Evolutionary conservation across 2,797 vertebrate species (phyloP), one percentile per base, ranked within the genome.

Genomic region (Molossus alvarezi): DNA sequence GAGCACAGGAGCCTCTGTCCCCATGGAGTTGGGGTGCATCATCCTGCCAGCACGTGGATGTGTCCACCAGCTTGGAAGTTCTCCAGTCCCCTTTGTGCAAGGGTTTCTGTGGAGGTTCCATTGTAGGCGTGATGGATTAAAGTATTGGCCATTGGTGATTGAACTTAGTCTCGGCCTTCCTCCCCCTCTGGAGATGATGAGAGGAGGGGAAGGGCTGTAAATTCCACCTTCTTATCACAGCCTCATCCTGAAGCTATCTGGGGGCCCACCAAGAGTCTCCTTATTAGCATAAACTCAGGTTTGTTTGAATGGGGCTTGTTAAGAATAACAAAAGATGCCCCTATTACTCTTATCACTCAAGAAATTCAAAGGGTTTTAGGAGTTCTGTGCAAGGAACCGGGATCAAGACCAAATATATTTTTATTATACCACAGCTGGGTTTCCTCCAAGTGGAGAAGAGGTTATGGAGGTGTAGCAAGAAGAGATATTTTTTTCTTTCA

Each of bases 241-340:
- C 51, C n/a, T 7, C 17, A 58, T 51, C 51, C 17, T 27, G 17
- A 62, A 73, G 57, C 15, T 95, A 13, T 69, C 62, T 67, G 60
- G 33, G 45, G n/a, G 0, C 2, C 21, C 21, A 10, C 6, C 25
- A 53, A 6, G 23, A 67, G 20, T 84, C 20, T 67, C n/a, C 5
- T 83, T 90, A 29, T 64, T 58, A 79, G 23, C 20, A 72, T 25
- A 45, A 80, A 73, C 33, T 69, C 55, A 73, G 65, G 13, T 65
- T 18, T 41, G 18, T 67, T 82, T 90, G 76, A 84, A 95, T 93
- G 73, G 6, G 33, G 25, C 85, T 76, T 84, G 15, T 91, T 83
- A 53, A 20, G 18, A 83, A 45, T 79, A 90, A 81, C 62, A 64
- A 76, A 91, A 60, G 41, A 51, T 20, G 25, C 2, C 60, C 29